These are phyloP conservation scores for Rhagium mordax DNA, from an alignment of 2,888 invertebrate species.

Conservation along the genomic window DNA sequence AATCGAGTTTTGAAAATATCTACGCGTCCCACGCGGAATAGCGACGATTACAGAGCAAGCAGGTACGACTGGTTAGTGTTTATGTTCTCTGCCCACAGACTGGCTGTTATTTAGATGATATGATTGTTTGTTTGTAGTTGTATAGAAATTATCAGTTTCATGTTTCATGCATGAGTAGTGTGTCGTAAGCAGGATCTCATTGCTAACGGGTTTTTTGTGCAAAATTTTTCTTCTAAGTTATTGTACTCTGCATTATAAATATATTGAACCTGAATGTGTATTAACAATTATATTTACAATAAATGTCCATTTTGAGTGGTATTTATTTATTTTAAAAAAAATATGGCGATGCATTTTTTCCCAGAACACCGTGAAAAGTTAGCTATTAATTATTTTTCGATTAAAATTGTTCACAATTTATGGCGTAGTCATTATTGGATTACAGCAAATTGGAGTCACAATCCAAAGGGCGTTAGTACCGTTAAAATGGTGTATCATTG, in stretches of 20 bases:
- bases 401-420: background rate
- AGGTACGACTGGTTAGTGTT: slow-evolving; percentile 7
- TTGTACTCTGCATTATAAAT: no score
- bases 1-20: slow-evolving; percentile 2
- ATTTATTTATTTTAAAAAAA: no score
- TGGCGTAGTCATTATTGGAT: background rate
- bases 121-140: background rate
- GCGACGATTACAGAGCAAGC: background rate
- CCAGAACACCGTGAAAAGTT: no score
- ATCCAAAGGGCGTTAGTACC: background rate
- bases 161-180: background rate
- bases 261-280: no score
- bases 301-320: no score
- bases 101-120: background rate
- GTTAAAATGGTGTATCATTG: background rate
- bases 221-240: no score
- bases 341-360: no score
- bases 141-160: background rate
- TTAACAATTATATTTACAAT: no score
- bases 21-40: slow-evolving; percentile 3
- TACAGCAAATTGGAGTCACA: background rate
- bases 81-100: background rate
- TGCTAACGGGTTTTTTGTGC: background rate
- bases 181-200: background rate
- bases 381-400: background rate